Base-by-base conservation (phyloP, 2,797 vertebrate species). In the Manis javanica region DNA sequence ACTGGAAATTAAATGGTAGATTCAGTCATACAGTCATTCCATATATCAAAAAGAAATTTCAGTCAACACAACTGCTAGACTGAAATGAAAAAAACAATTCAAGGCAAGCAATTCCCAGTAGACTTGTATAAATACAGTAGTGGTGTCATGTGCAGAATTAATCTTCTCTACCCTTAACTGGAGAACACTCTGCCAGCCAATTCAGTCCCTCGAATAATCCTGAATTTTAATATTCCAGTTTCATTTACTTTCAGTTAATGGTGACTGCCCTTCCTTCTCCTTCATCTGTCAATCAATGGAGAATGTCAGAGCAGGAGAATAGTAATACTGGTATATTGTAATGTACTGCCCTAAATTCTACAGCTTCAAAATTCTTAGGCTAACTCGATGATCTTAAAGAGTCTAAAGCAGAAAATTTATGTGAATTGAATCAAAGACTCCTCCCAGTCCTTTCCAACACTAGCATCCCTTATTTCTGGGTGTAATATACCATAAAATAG, bases 181-280 rank as follows among this genome's bases (percentile, higher is more conserved):
- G 71, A 51, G 61, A 94, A 90, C 37, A 55, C 34, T 74, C 71
- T 95, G 81, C 68, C 85, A 82, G 74, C n/a, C 81, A 97, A 78
- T 96, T 87, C 85, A 87, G 71, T 81, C 78, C 95, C 79, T 97
- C 94, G 96, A 59, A 97, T 95, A 85, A 90, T 95, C 24, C 63
- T 94, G 71, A 92, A 92, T 94, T 97, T 94, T 96, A 96, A 92
- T 89, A 91, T 90, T 95, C 72, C n/a, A 81, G 66, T 97, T 97
- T 96, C 88, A 97, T 97, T 97, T 94, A 85, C 82, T 92, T 37
- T 97, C 55, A 85, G 96, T 94, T 96, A 95, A 96, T 97, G 85
- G 77, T 96, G 90, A 83, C 64, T 97, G 94, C 94, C 94, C 84
- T 93, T 95, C 55, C 68, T 90, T 93, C 77, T 94, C 90, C 77